Percentiles rank a stretch among this genome's conserved stretches.
Conservation (phyloP, 2,888 invertebrate species). For the Conomelus anceps region DNA sequence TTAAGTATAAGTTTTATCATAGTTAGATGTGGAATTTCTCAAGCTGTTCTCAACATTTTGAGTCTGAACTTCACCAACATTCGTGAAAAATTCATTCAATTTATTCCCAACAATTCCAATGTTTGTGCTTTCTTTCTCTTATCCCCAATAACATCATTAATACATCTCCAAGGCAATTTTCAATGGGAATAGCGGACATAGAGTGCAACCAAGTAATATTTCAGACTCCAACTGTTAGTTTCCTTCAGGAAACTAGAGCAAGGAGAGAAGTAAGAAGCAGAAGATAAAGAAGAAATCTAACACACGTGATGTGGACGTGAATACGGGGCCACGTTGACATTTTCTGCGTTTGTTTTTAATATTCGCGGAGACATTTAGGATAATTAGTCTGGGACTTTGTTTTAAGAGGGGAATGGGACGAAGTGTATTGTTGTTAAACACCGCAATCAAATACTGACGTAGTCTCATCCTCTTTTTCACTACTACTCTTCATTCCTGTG, state of each 20-base stretch:
- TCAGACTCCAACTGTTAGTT: not conserved
- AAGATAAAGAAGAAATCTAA: not conserved
- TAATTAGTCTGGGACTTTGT: not conserved
- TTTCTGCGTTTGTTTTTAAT: not conserved
- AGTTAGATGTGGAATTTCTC: too few species aligned
- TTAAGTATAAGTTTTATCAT: too few species aligned
- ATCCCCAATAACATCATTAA: too few species aligned
- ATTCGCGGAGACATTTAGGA: not conserved
- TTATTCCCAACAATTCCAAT: too few species aligned
- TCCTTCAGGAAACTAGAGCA: not conserved
- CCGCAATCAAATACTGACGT: not conserved
- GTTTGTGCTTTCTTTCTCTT: too few species aligned
- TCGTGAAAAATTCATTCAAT: too few species aligned
- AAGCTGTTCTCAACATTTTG: too few species aligned
- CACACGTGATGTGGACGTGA: not conserved
- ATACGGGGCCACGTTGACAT: not conserved
- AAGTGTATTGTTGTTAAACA: not conserved
- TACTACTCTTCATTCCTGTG: not conserved
- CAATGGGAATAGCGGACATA: not conserved
- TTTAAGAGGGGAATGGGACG: not conserved
- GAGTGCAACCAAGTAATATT: not conserved
- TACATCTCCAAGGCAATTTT: too few species aligned
- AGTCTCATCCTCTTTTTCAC: not conserved
- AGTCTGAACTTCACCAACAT: too few species aligned
- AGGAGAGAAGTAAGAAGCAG: too few species aligned